Percentiles rank a stretch among this genome's conserved stretches.
Evolutionary conservation across 2,113 vertebrate genomes (phyloP).

Genomic region (Pelmatolapia mariae): DNA sequence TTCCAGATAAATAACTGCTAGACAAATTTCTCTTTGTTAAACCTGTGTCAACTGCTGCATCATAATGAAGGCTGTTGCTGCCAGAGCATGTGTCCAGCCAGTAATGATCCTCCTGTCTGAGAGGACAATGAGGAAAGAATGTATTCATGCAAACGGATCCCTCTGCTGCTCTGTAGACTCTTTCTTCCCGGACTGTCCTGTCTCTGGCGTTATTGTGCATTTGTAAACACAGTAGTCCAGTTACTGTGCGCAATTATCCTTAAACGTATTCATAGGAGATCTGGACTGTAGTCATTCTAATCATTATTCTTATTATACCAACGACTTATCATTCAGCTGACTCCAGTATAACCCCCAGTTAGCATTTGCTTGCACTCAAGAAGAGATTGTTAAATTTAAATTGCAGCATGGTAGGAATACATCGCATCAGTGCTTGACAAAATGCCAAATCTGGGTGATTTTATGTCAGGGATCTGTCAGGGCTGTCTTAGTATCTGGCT

Average conservation of each 20-base stretch:
- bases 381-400: constrained; percentile 7
- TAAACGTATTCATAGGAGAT: constrained; percentile 42
- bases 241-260: constrained; percentile 38
- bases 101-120: constrained; percentile 57
- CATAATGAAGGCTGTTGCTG: constrained; percentile 54
- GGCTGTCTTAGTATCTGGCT: background rate
- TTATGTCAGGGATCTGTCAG: background rate
- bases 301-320: constrained; percentile 31
- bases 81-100: constrained; percentile 53
- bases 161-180: constrained; percentile 37
- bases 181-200: constrained; percentile 22
- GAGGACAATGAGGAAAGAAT: constrained; percentile 57
- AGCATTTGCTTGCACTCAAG: background rate
- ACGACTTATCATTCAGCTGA: background rate
- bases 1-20: constrained; percentile 62
- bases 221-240: constrained; percentile 32
- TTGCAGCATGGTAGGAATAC: background rate
- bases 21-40: constrained; percentile 66
- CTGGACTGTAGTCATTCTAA: constrained; percentile 32
- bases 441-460: background rate
- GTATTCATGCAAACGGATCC: constrained; percentile 33
- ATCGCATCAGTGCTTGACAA: background rate
- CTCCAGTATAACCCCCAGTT: background rate
- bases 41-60: constrained; percentile 58
- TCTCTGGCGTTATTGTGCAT: constrained; percentile 36